Percentiles rank a stretch among this genome's conserved stretches.
These are phyloP conservation scores for Drosophila antonietae DNA, from an alignment of 2,888 invertebrate species.

Conservation along the genomic window DNA sequence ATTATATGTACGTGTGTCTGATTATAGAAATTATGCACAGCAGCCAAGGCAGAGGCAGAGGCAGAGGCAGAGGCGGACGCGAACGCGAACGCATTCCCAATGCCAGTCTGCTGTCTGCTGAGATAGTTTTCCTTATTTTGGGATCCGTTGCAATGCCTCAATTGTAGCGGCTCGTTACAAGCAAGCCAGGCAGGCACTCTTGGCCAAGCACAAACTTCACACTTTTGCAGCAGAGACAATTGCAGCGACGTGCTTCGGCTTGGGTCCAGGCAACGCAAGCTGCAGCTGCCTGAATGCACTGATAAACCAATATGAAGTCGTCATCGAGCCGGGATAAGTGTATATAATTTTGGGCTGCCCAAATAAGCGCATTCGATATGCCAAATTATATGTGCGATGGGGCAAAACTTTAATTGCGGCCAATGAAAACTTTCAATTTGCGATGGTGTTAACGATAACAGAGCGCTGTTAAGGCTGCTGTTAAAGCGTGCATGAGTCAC, in stretches of 20 bases:
- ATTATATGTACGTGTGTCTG: slow-evolving; percentile 85
- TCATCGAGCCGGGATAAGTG: slow-evolving; percentile 43
- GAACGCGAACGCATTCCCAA: not conserved
- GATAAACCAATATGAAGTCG: slow-evolving; percentile 61
- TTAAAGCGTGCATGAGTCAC: slow-evolving; percentile 60
- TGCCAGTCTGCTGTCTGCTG: slow-evolving; percentile 2
- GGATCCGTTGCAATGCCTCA: slow-evolving; percentile 57
- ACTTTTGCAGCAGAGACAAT: slow-evolving; percentile 71
- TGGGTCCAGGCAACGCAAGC: slow-evolving; percentile 33
- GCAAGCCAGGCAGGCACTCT: not conserved
- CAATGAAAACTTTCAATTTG: slow-evolving; percentile 67
- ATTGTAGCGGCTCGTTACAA: slow-evolving; percentile 55
- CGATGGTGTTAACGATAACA: slow-evolving; percentile 74
- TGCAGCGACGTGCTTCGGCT: slow-evolving; percentile 53
- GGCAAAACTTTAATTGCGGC: slow-evolving; percentile 64
- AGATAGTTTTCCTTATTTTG: not conserved
- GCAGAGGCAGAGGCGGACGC: slow-evolving; percentile 28
- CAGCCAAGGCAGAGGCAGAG: slow-evolving; percentile 30
- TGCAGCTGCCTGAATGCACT: slow-evolving; percentile 21
- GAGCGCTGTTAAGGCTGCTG: slow-evolving; percentile 61
- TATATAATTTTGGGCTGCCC: slow-evolving; percentile 70
- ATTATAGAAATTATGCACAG: slow-evolving; percentile 84
- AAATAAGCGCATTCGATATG: slow-evolving; percentile 75
- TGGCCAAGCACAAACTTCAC: slow-evolving; percentile 67
- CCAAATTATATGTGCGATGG: slow-evolving; percentile 59